A percentile compares a stretch with the other conserved stretches of the same genome.
Evolutionary conservation across 35 echinoderm and acorn worm genomes (phyloP).

Genomic region (Chiridota heheva): DNA sequence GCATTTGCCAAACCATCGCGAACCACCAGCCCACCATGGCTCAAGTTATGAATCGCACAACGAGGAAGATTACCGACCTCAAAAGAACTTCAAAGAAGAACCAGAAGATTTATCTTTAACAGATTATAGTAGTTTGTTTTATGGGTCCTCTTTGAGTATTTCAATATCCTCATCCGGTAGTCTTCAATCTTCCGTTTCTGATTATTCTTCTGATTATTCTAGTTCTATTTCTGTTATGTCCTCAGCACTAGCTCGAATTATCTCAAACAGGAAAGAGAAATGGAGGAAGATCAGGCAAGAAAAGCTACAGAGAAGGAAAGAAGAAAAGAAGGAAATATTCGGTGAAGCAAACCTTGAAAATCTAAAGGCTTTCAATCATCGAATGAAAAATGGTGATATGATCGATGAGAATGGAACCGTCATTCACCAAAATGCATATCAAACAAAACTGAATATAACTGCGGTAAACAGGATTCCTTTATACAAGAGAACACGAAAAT

Average conservation of each 20-base stretch:
- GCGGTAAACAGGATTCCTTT: not conserved
- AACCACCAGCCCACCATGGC: no score
- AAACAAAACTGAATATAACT: not conserved
- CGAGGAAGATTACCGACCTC: constrained; percentile 18
- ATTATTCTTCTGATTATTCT: constrained; percentile 4
- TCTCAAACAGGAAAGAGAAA: not conserved
- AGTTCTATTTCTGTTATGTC: constrained; percentile 12
- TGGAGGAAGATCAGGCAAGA: not conserved
- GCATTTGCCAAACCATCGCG: constrained; percentile 5
- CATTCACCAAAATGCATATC: not conserved
- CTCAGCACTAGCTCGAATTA: not conserved
- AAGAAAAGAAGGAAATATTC: not conserved
- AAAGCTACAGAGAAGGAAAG: constrained; percentile 29
- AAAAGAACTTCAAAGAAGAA: constrained; percentile 25
- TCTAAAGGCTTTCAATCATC: not conserved
- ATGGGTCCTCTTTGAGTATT: constrained; percentile 19
- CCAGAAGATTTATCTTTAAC: constrained; percentile 12
- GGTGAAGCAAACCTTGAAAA: constrained; percentile 21
- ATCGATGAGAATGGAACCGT: constrained; percentile 40
- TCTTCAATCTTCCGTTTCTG: constrained; percentile 12
- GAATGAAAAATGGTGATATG: constrained; percentile 3
- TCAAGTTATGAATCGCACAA: no score
- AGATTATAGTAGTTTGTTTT: constrained; percentile 30
- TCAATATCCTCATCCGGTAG: constrained; percentile 35
- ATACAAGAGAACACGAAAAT: not conserved